A percentile compares a stretch with the other conserved stretches of the same genome.
Conservation (phyloP, 2,888 invertebrate species). For the Eudasyphora cyanicolor region DNA sequence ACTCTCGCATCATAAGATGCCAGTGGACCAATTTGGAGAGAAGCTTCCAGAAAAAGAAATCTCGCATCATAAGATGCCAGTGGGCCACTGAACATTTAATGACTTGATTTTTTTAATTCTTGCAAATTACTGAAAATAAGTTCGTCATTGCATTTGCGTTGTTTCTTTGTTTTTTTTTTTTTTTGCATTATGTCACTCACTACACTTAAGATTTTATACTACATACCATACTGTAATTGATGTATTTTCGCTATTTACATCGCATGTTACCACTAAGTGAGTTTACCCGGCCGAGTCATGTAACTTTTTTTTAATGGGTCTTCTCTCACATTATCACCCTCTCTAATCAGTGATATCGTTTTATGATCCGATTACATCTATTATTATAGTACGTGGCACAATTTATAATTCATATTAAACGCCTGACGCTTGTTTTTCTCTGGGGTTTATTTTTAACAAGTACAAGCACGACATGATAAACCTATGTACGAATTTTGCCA, state of each 20-base stretch:
- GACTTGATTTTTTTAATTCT: not conserved
- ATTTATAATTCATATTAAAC: not conserved
- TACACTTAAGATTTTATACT: too few species aligned
- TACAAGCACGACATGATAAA: not conserved
- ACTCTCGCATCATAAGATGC: too few species aligned
- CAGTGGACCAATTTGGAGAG: too few species aligned
- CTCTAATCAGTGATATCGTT: not conserved
- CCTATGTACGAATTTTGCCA: not conserved
- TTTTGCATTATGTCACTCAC: too few species aligned
- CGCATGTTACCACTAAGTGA: not conserved
- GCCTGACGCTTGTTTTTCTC: not conserved
- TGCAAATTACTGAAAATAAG: too few species aligned
- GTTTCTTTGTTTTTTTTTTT: not conserved
- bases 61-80: not conserved
- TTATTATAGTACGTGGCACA: not conserved
- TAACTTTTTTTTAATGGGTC: not conserved
- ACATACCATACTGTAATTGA: not conserved
- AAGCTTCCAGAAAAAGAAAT: too few species aligned
- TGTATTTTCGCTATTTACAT: not conserved
- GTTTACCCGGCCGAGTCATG: not conserved
- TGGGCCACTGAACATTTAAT: not conserved
- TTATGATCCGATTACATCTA: conserved; percentile 2
- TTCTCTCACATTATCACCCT: not conserved
- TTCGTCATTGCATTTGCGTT: not conserved
- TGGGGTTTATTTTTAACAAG: not conserved